phyloP scores from a whole-genome alignment of 2,113 vertebrate genomes.

The Oophaga pumilio region DNA sequence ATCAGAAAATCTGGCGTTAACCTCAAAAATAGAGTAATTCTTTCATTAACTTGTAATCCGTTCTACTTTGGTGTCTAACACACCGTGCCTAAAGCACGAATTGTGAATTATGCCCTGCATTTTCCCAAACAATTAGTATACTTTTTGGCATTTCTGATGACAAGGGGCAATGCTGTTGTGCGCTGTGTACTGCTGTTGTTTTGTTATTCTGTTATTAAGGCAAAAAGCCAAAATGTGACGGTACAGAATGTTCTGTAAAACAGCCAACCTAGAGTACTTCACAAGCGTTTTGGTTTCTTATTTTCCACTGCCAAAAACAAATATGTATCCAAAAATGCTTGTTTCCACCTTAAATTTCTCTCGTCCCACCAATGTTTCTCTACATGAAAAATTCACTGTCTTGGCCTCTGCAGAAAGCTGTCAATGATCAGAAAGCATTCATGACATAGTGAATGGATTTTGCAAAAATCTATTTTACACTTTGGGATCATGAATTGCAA shows the following conservation, averaged over 20 bases:
- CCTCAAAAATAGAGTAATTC: not conserved
- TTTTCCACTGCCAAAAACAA: conserved; percentile 15
- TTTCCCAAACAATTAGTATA: not conserved
- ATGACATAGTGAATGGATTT: not conserved
- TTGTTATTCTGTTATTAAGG: conserved; percentile 27
- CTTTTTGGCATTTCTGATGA: not conserved
- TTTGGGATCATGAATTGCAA: too few relatives aligned
- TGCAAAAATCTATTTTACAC: too few relatives aligned
- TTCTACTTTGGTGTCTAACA: not conserved
- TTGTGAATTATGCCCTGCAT: too few relatives aligned
- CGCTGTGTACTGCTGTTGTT: conserved; percentile 26
- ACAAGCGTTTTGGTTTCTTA: not conserved
- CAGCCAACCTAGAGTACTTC: conserved; percentile 6
- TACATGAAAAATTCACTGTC: not conserved
- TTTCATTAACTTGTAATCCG: not conserved
- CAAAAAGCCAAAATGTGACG: conserved; percentile 28
- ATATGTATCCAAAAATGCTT: conserved; percentile 14
- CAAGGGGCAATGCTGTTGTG: not conserved
- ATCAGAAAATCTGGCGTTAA: not conserved
- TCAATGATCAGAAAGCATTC: not conserved
- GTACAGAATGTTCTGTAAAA: conserved; percentile 21
- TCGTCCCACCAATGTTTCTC: not conserved
- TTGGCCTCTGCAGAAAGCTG: not conserved
- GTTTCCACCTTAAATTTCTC: not conserved
- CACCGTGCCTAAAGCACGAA: not conserved